phyloP scores from a whole-genome alignment of 2,888 invertebrate genomes.

The Agrotis puta region DNA sequence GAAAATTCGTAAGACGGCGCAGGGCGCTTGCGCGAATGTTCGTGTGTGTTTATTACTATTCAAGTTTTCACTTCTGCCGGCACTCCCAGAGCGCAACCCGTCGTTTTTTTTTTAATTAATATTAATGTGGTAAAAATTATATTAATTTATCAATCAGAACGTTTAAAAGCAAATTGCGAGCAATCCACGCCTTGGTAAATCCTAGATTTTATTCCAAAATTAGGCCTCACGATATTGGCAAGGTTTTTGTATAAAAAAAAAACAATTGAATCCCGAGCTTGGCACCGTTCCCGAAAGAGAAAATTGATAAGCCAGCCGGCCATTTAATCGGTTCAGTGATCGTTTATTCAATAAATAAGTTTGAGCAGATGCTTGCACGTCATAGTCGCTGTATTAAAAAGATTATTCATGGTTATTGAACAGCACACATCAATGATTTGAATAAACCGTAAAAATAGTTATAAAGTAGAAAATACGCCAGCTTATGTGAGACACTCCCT shows the following conservation, averaged over 20 bases:
- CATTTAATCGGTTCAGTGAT: slow-evolving; percentile 51
- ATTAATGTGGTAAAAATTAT: not conserved
- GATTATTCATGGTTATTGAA: not conserved
- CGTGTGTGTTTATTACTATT: too few relatives aligned
- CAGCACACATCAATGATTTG: too few relatives aligned
- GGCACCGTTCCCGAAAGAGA: slow-evolving; percentile 35
- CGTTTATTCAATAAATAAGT: slow-evolving; percentile 48
- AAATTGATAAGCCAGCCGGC: slow-evolving; percentile 47
- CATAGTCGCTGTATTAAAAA: not conserved
- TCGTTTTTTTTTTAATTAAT: too few relatives aligned
- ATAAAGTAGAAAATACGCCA: too few relatives aligned
- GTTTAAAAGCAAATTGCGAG: slow-evolving; percentile 1
- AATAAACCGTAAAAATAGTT: too few relatives aligned
- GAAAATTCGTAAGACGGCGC: too few relatives aligned
- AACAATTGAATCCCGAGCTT: slow-evolving; percentile 16
- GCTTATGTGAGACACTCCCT: too few relatives aligned
- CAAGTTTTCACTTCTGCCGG: too few relatives aligned
- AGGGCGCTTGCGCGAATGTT: too few relatives aligned
- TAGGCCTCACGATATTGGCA: slow-evolving; percentile 46
- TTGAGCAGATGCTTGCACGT: slow-evolving; percentile 8
- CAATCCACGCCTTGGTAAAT: slow-evolving; percentile 4
- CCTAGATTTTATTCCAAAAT: slow-evolving; percentile 47
- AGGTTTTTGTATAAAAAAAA: slow-evolving; percentile 37
- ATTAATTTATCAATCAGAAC: not conserved
- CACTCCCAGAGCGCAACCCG: too few relatives aligned